Evolutionary conservation across 2,113 vertebrate species (phyloP), one percentile per base, ranked within the genome.

Genomic region (Gnathonemus longibarbis): DNA sequence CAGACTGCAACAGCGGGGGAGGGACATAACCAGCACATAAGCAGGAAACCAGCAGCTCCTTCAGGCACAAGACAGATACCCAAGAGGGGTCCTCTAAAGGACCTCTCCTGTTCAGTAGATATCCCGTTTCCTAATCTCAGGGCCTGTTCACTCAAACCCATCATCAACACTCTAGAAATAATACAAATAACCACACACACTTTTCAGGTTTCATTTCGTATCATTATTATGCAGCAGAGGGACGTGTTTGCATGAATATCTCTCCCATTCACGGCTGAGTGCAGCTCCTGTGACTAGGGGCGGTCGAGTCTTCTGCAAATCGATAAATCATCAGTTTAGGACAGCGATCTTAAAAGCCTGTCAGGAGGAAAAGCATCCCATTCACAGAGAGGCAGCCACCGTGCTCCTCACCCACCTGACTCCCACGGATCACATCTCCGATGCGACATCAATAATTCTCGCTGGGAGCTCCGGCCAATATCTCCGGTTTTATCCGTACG

Each of bases 281-380:
- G 27, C 85, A 17, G 50, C 50, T 56, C 50, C 50, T 9, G 85
- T 4, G 1, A 15, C 27, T 27, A 31, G 27, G 27, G 49, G 13
- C 39, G 50, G 85, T 31, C 13, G 17, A 35, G 85, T 15, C 85
- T 39, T 56, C n/a, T 49, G 49, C 17, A 87, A 56, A 87, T 53
- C 48, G n/a, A 87, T 87, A 87, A 87, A 53, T 53, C 85, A 39
- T 9, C 48, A 87, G 49, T 87, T 87, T 56, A 53, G 50, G 50
- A 35, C 50, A 35, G 49, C 85, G 15, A 56, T 87, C 50, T 42
- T 42, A 87, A 87, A 56, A 87, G 85, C 10, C 85, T 53, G 50
- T 19, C 85, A 53, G 83, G 17, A 46, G 45, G 24, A 31, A 31
- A 87, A 35, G 19, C 46, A 50, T 21, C 24, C 19, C 49, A 11